Base-by-base conservation (phyloP, 2,113 vertebrate genomes). In the Gambusia affinis region DNA sequence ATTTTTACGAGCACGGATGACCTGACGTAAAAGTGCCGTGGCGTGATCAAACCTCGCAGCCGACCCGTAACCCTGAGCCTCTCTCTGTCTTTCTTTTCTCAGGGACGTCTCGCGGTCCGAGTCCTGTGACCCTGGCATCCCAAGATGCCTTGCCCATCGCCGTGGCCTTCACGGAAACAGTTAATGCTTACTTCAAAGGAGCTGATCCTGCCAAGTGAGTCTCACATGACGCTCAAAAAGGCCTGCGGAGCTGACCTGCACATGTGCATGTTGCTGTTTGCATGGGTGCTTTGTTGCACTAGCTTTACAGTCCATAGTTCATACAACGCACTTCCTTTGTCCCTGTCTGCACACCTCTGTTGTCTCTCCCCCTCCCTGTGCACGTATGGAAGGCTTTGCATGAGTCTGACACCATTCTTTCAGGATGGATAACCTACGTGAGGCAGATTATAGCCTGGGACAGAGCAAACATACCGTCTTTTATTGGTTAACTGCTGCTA, bases 131-230 rank as follows among this genome's bases (percentile, higher is more conserved):
- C 67, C 95, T 99, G 92, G 96, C 95, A 88, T 97, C 95, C 91
- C 97, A 96, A 83, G 98, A 99, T 91, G 95, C 94, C 70, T 88
- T 99, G 92, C 98, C 98, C 90, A 97, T 99, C 89, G 98, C 98
- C 64, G 95, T 98, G 68, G 97, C 97, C 78, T 96, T 99, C 89
- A 98, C 97, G 66, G 97, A 99, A 80, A 97, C 97, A 57, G 96
- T 99, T 90, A 99, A 98, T 93, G 97, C 98, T 81, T 99, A 99
- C 94, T 99, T 99, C 94, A 99, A 98, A 97, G 98, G 98, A 93
- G 96, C 98, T 91, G 98, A 99, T 94, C 97, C 97, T 68, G 94
- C 95, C 89, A 99, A 97, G 98, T 99, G 93, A 97, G 97, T 97
- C 84, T 89, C 83, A 90, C 83, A 85, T 90, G 88, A 91, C 82